These are phyloP conservation scores for Machaerirhynchus nigripectus DNA, from an alignment of 2,113 vertebrate species.

Conservation along the genomic window DNA sequence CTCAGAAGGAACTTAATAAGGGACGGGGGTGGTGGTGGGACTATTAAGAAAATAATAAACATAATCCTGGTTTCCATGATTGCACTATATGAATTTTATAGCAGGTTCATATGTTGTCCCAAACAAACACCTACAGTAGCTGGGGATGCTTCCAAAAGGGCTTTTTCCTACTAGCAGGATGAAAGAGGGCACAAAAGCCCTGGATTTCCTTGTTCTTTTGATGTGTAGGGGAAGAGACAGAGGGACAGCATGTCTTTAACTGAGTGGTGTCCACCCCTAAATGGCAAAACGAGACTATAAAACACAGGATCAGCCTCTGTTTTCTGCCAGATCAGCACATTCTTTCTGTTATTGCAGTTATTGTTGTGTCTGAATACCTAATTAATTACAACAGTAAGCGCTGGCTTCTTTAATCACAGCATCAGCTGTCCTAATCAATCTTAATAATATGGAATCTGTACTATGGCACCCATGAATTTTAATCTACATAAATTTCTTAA, in stretches of 20 bases:
- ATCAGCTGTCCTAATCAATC: constrained; percentile 77
- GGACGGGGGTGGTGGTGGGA: neutral
- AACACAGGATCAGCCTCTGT: constrained; percentile 15
- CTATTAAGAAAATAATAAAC: neutral
- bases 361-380: constrained; percentile 78
- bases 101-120: neutral
- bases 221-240: neutral
- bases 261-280: neutral
- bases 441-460: constrained; percentile 73
- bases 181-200: neutral
- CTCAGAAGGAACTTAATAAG: neutral
- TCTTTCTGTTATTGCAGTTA: constrained; percentile 67
- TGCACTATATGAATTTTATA: neutral
- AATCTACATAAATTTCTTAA: constrained; percentile 78
- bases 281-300: neutral
- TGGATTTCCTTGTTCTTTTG: neutral
- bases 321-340: constrained; percentile 66
- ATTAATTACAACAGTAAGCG: constrained; percentile 75
- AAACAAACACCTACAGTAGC: neutral
- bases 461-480: constrained; percentile 72
- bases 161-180: neutral
- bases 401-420: constrained; percentile 73
- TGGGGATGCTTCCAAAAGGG: neutral
- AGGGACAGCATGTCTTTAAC: neutral
- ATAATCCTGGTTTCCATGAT: neutral